Evolutionary conservation across 2,888 invertebrate species (phyloP), one percentile per base, ranked within the genome.

Genomic region (Ennomos quercinarius): DNA sequence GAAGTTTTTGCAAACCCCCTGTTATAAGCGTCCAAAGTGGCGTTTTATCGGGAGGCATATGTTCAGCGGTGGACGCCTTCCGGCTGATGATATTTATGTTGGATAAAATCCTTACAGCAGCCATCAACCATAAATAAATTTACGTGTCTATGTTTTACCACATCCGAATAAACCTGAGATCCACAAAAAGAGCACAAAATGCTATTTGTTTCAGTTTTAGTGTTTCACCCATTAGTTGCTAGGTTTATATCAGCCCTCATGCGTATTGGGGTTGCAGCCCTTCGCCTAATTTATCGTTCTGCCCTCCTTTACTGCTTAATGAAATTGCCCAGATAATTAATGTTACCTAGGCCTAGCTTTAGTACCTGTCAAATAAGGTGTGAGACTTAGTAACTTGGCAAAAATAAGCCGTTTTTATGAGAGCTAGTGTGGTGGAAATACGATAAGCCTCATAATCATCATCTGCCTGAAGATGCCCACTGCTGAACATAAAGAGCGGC

Each of bases 171-270:
- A 9, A 2, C 0, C 3, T 9, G 1, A 1, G 27, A 13, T 43
- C 17, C 1, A 5, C 12, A 11, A 42, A 52, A 46, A n/a, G 10
- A 37, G 56, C 39, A n/a, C 34, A 48, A 70, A 27, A 63, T 54
- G 68, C 68, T 64, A 73, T 74, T 74, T 67, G 72, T 70, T 71
- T 66, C 65, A 68, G 70, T 74, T 78, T 72, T 70, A 78, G 69
- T 75, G 69, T 61, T 47, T 47, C 8, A n/a, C 38, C 70, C 71
- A 67, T 75, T 78, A 76, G 54, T 68, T 69, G 67, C 45, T 60
- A 62, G 57, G 58, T 57, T 58, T 51, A 51, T 62, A 58, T 57
- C 54, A 42, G 41, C 34, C 43, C 11, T 53, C 46, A 41, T 61
- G 57, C 56, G 54, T 67, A 51, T 64, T 56, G 51, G 43, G 53